Base-by-base conservation (phyloP, 1,140 invertebrate species). In the Vollenhovia emeryi region DNA sequence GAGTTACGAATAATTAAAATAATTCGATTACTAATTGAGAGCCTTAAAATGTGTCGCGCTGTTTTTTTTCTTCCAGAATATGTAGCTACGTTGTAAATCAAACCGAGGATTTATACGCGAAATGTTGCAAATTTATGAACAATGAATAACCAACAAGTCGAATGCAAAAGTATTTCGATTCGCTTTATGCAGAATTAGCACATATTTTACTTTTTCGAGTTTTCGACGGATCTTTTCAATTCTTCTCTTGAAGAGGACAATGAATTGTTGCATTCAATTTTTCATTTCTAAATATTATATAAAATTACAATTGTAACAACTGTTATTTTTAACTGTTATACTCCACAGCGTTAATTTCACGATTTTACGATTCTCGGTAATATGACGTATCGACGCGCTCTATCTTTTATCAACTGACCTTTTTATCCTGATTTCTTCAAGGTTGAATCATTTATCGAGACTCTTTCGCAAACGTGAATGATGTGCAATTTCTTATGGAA, bases 371-470 rank as follows among this genome's bases (percentile, higher is more conserved):
- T 48, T 79, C 9, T n/a, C 0, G 2, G n/a, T 9, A 43, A 83
- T 69, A 60, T 21, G 0, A 36, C 36, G 48, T 3, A 18, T 8
- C 3, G 9, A 8, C 62, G 0, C 15, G 3, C 3, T 76, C 11
- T 13, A 33, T 48, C n/a, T 64, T 71, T 62, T 45, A 21, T 15
- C 13, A 21, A 69, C 11, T 18, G 24, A 21, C 33, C 27, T 33
- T 9, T 66, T 15, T 6, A 76, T 84, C 18, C 3, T 33, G 3
- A n/a, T 48, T 68, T 66, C 7, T 43, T 50, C 68, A 80, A 89
- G 86, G 48, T 33, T 69, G 18, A 30, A 33, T 82, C 11, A 86
- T 48, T 85, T 45, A 85, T 71, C 62, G 7, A n/a, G 11, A 21
- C 27, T 45, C 36, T 79, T 40, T 55, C 18, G 33, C 36, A 85